Percentiles rank a stretch among this genome's conserved stretches.
phyloP scores from a whole-genome alignment of 2,888 invertebrate genomes.

The Acleris literana region DNA sequence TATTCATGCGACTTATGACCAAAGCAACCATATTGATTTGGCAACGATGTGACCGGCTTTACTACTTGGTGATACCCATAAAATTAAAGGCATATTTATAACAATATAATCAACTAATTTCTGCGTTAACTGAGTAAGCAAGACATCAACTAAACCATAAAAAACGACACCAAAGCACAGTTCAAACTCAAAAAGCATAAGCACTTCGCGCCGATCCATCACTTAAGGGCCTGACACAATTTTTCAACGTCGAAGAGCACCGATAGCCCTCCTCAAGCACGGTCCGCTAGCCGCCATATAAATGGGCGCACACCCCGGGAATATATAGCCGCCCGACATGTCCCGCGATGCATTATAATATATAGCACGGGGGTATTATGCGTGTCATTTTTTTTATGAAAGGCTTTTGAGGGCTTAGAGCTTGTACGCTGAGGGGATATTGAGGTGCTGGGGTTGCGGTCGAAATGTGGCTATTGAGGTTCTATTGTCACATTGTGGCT shows the following conservation, averaged over 20 bases:
- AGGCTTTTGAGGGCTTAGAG: conserved; percentile 38
- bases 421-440: conserved; percentile 2
- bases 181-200: conserved; percentile 27
- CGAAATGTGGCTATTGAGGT: too few species aligned
- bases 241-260: conserved; percentile 72
- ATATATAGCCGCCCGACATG: conserved; percentile 62
- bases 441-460: conserved; percentile 1
- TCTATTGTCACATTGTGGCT: too few species aligned
- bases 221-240: conserved; percentile 59
- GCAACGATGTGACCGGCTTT: too few species aligned
- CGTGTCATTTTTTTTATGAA: conserved; percentile 59
- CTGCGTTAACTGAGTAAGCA: too few species aligned
- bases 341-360: conserved; percentile 77
- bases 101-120: too few species aligned
- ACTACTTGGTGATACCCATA: too few species aligned
- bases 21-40: too few species aligned
- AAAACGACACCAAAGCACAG: background rate
- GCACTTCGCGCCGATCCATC: conserved; percentile 41
- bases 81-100: too few species aligned
- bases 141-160: too few species aligned
- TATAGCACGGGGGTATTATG: conserved; percentile 65
- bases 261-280: conserved; percentile 63
- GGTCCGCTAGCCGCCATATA: conserved; percentile 74
- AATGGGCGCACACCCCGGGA: conserved; percentile 55
- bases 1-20: too few species aligned